A percentile compares a stretch with the other conserved stretches of the same genome.
phyloP scores from a whole-genome alignment of 2,888 invertebrate species.

The Gymnoscelis rufifasciata region DNA sequence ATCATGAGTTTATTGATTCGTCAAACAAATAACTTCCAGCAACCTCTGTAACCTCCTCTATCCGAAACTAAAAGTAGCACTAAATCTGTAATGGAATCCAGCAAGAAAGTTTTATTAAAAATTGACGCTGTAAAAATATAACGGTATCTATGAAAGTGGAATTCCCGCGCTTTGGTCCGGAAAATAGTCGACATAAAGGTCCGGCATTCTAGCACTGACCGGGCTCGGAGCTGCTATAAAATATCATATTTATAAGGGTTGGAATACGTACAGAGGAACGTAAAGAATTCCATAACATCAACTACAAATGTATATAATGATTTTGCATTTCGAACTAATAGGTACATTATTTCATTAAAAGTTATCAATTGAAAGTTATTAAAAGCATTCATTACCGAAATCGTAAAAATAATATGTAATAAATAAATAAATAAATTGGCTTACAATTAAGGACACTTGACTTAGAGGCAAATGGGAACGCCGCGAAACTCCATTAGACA shows the following conservation, averaged over 20 bases:
- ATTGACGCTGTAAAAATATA: constrained; percentile 59
- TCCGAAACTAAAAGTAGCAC: constrained; percentile 3
- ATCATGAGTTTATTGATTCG: no score
- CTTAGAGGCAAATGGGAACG: no score
- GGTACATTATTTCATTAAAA: no score
- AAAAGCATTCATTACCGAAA: no score
- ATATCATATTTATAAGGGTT: constrained; percentile 41
- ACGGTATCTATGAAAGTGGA: constrained; percentile 53
- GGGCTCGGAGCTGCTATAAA: constrained; percentile 57
- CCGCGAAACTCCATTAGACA: constrained; percentile 13
- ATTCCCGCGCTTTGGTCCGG: constrained; percentile 67
- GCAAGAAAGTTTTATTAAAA: constrained; percentile 44
- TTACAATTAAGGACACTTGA: no score
- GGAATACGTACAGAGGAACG: not conserved
- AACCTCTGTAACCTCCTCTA: not conserved
- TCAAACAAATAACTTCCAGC: not conserved
- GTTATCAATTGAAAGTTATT: no score
- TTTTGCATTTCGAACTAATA: not conserved
- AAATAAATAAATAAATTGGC: not conserved
- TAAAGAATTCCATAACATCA: not conserved
- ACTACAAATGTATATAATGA: no score
- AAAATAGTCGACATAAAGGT: constrained; percentile 76
- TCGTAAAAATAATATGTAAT: no score
- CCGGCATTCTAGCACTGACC: constrained; percentile 60
- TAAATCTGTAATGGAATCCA: constrained; percentile 14